Percentiles rank a stretch among this genome's conserved stretches.
Conservation (phyloP, 2,113 vertebrate species). For the Xiphias gladius region DNA sequence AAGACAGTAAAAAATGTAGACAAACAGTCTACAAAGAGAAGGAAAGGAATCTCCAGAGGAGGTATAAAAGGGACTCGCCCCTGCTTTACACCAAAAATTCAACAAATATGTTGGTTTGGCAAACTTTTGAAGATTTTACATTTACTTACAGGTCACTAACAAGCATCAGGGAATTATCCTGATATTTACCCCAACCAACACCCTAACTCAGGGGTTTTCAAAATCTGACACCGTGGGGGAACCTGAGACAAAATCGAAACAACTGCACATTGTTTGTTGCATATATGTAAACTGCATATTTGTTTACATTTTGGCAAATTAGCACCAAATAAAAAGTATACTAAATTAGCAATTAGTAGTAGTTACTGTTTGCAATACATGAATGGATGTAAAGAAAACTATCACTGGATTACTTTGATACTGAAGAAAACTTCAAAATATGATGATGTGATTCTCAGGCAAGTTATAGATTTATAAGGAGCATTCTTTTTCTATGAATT, state of each 20-base stretch:
- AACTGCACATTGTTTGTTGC: neutral
- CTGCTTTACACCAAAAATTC: constrained; percentile 14
- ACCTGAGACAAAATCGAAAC: neutral
- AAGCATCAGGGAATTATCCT: neutral
- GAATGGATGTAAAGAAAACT: neutral
- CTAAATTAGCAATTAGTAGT: neutral
- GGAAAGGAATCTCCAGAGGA: constrained; percentile 43
- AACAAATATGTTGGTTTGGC: constrained; percentile 20
- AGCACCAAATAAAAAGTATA: neutral
- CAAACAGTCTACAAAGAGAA: constrained; percentile 31
- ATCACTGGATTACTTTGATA: neutral
- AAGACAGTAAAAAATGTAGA: constrained; percentile 26
- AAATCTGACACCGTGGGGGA: neutral
- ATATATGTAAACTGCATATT: neutral
- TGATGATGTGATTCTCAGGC: neutral
- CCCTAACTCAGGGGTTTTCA: neutral
- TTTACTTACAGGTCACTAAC: neutral
- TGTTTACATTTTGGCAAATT: neutral
- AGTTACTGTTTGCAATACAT: neutral
- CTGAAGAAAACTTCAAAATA: neutral
- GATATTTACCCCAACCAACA: neutral
- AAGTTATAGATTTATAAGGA: neutral
- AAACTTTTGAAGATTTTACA: constrained; percentile 1
- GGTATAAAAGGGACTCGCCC: constrained; percentile 21
- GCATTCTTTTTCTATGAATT: neutral